Conservation (phyloP, 2,113 vertebrate species). For the Vireo altiloquus region DNA sequence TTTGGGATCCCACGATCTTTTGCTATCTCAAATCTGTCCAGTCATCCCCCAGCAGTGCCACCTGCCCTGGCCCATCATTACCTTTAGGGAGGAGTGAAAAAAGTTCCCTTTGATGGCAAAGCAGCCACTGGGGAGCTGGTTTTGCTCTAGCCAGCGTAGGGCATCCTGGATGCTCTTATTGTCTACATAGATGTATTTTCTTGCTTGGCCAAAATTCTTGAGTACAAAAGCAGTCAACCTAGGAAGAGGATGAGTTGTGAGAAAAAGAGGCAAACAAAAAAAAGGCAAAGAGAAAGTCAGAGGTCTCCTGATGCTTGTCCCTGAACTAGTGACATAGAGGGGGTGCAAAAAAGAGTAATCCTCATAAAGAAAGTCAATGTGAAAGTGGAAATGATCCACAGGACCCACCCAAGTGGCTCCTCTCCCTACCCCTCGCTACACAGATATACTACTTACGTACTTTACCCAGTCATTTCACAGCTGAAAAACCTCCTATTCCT, state of each 20-base stretch:
- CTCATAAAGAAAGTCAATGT: neutral
- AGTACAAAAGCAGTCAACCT: slow-evolving; percentile 88
- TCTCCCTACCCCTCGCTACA: neutral
- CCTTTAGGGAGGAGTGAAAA: slow-evolving; percentile 80
- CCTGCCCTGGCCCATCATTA: slow-evolving; percentile 4
- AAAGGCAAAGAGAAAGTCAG: neutral
- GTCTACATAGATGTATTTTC: slow-evolving; percentile 75
- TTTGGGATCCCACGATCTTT: neutral
- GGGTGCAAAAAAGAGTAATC: neutral
- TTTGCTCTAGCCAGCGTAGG: slow-evolving; percentile 70
- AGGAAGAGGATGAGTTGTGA: neutral
- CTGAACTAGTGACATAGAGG: neutral
- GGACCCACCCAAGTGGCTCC: neutral
- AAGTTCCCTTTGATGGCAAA: slow-evolving; percentile 77
- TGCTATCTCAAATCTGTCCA: neutral
- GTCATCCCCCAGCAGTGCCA: neutral
- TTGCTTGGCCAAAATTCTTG: slow-evolving; percentile 80
- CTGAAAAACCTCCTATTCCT: neutral
- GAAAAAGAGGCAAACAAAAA: neutral
- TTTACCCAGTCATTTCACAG: neutral
- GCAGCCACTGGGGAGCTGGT: slow-evolving; percentile 75
- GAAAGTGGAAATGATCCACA: neutral
- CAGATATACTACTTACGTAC: neutral
- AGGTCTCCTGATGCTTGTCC: neutral
- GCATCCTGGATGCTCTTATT: slow-evolving; percentile 66